Conservation (phyloP, 37 sponge, comb jelly and placozoan genomes). For the Ephydatia muelleri region DNA sequence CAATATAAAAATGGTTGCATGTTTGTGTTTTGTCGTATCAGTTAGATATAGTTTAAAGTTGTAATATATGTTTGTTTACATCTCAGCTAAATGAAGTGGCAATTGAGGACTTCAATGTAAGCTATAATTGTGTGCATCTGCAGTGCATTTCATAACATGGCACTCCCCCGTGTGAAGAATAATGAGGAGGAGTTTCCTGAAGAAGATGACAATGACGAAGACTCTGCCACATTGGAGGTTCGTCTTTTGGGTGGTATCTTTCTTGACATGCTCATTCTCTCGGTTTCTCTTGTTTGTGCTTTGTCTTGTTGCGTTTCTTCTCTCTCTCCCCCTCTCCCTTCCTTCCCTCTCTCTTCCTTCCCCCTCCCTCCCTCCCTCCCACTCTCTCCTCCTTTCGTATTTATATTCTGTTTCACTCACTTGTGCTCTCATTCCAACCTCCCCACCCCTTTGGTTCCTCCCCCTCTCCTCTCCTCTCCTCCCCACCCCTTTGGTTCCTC, state of each 20-base stretch:
- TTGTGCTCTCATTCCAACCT: too few relatives aligned
- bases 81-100: background rate
- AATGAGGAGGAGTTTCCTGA: background rate
- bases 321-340: too few relatives aligned
- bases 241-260: background rate
- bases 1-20: background rate
- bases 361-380: too few relatives aligned
- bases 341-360: too few relatives aligned
- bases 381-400: too few relatives aligned
- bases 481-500: too few relatives aligned
- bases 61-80: background rate
- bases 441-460: too few relatives aligned
- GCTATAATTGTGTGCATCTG: background rate
- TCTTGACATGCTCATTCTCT: background rate
- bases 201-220: background rate
- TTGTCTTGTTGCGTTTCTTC: background rate
- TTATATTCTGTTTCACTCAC: conserved; percentile 20
- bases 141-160: background rate
- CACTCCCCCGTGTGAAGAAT: background rate
- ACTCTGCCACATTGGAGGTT: background rate
- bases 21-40: background rate
- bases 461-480: too few relatives aligned
- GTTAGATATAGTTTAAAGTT: background rate
- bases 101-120: background rate
- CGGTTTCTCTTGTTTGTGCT: background rate